Base-by-base conservation (phyloP, 2,113 vertebrate species). In the Xerus inauris region DNA sequence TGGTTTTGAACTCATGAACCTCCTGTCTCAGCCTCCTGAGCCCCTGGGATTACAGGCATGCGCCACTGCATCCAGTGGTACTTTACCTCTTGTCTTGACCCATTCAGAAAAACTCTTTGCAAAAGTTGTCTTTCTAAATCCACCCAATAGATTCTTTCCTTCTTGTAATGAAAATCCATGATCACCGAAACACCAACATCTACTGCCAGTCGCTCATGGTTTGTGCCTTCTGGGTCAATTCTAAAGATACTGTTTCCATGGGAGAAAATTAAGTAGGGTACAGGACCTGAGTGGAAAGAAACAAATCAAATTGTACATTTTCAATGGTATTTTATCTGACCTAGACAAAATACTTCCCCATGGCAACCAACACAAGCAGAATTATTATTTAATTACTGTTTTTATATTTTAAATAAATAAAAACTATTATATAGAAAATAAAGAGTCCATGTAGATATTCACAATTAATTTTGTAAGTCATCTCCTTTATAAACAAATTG, bases 121-220 rank as follows among this genome's bases (percentile, higher is more conserved):
- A 99, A 98, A 20, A 99, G 95, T 35, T 98, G 98, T 14, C 97
- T 98, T 88, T 99, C 98, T 92, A 92, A 98, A 97, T 99, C 98
- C 8, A 99, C 98, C 99, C 99, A 99, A 97, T 99, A 99, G 71
- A 99, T 72, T 82, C 95, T 98, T 91, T 98, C 98, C 64, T 99
- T 98, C 32, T 91, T 93, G 79, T 99, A 99, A 97, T 99, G 98
- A 97, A 99, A 99, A 98, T 99, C 99, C 80, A 98, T 97, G 75
- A 99, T 98, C 0, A 98, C 96, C 0, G 98, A 98, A 3, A 93
- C 76, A 7, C 99, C 99, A 84, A 98, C 98, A 22, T 99, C 98
- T 30, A 98, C 86, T 82, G 99, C 98, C 42, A 99, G 80, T 62
- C 97, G 98, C 94, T 99, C 98, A 0, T 99, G 98, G 95, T 99